These are phyloP conservation scores for Caligus rogercresseyi DNA, from an alignment of 1,140 invertebrate species.

Conservation along the genomic window DNA sequence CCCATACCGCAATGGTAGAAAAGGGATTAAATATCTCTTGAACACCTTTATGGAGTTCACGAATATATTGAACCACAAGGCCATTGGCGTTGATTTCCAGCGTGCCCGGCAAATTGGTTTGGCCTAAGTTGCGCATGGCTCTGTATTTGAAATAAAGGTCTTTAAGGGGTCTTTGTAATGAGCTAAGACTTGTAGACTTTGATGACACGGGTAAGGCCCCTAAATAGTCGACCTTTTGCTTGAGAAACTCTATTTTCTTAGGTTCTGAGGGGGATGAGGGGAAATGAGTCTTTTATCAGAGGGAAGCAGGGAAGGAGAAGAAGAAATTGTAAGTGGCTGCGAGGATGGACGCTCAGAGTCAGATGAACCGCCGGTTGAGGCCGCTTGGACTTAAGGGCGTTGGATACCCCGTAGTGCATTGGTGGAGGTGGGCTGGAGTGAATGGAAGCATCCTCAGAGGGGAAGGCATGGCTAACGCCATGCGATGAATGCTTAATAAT, in stretches of 20 bases:
- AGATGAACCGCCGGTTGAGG: background rate
- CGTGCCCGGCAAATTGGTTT: slow-evolving; percentile 33
- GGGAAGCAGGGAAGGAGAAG: no score
- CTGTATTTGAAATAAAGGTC: slow-evolving; percentile 53
- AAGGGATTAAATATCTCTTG: slow-evolving; percentile 49
- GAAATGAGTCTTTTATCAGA: no score
- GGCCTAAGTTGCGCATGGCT: slow-evolving; percentile 29
- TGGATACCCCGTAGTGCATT: background rate
- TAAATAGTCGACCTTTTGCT: slow-evolving; percentile 47
- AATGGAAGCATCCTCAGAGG: slow-evolving; percentile 11
- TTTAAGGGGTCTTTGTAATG: slow-evolving; percentile 56
- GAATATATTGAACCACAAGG: slow-evolving; percentile 37
- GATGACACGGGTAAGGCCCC: slow-evolving; percentile 54
- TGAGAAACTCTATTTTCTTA: slow-evolving; percentile 19
- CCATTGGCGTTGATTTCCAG: slow-evolving; percentile 50
- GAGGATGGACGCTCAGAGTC: background rate
- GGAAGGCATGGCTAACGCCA: slow-evolving; percentile 20
- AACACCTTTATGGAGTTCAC: slow-evolving; percentile 34
- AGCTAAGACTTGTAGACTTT: slow-evolving; percentile 58
- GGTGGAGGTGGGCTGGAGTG: slow-evolving; percentile 10
- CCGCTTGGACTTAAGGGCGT: slow-evolving; percentile 10
- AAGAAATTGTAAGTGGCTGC: no score
- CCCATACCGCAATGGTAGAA: slow-evolving; percentile 78
- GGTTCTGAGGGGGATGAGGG: background rate
- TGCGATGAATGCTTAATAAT: slow-evolving; percentile 12